Evolutionary conservation across 2,113 vertebrate species (phyloP), one percentile per base, ranked within the genome.

Genomic region (Brachypodius melanocephalos): DNA sequence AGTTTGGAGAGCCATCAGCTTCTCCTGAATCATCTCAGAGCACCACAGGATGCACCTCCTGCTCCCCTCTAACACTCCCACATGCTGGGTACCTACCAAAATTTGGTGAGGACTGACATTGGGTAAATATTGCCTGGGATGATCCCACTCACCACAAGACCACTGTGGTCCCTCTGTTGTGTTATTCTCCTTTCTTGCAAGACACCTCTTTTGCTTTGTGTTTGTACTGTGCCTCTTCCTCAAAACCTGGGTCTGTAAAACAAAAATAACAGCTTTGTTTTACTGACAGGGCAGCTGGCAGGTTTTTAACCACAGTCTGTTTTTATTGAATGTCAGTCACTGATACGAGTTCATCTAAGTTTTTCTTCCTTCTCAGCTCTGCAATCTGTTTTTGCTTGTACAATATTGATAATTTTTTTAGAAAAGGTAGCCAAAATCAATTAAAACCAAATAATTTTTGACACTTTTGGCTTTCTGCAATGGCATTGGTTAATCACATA

Each of bases 401-500:
- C 6, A 46, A 24, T 88, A 81, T 73, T 73, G 79, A 63, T 49
- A 57, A 57, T 25, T 95, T 96, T 91, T 59, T 67, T 65, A 84
- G 63, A 81, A 93, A 89, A 91, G 54, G 85, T 83, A 98, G 73
- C 40, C 68, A 81, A 97, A 96, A 96, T 96, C 94, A 96, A 89
- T 97, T 97, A 95, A 95, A 95, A 88, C 75, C 67, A 95, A 97
- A 94, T 72, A 89, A 54, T 78, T 94, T 81, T 68, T 96, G 85
- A 85, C 63, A 89, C 75, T 85, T 90, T 57, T 24, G 73, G 20
- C 68, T 90, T 85, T 89, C 73, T 95, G 65, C 80, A 32, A 20
- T 85, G 61, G 55, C 91, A 88, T 72, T 18, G 42, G 93, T 97
- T 97, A 98, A 97, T 98, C 96, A 95, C 93, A 95, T 96, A 91